Evolutionary conservation across 92 coral and sea anemone species (phyloP), one percentile per base, ranked within the genome.

Genomic region (Phenganax stokvisi): DNA sequence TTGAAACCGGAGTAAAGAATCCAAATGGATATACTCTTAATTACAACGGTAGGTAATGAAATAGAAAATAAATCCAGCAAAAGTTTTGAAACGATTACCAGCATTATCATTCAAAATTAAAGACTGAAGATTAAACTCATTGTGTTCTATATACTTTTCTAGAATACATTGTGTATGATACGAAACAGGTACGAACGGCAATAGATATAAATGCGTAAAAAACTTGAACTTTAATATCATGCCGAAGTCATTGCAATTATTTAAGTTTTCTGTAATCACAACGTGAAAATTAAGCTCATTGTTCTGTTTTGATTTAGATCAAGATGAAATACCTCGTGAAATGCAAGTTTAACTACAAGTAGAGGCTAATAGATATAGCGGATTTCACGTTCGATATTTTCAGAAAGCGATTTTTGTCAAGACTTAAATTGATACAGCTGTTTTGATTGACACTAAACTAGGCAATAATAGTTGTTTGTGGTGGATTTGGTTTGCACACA

Each of bases 291-390:
- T 20, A 20, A 17, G 10, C 20, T 53, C 9, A 59, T 29, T 25
- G 7, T 31, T 30, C 47, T n/a, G 15, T 31, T 72, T 73, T 61
- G 66, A 30, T 11, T 57, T 57, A 93, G 97, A 91, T 93, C 37
- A 93, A 92, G 54, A 89, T 93, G 97, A 92, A 91, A n/a, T 93
- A 88, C 76, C 86, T 93, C 79, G 93, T 91, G 73, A 91, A 93
- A 87, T 83, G 90, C 65, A 89, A 88, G 89, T 93, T 93, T 68
- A 85, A 91, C 74, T 93, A 89, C 88, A 87, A 90, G 80, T 93
- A 82, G 80, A 83, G 56, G 51, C 31, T 56, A 6, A 51, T 10
- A 25, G 7, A 17, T 37, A 37, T 37, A 37, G 47, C 47, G 47
- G 5, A 37, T 37, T 37, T 37, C 47, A 37, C 0, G 47, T 37